phyloP scores from a whole-genome alignment of 1,140 invertebrate species.

The Drosophila oshimai region DNA sequence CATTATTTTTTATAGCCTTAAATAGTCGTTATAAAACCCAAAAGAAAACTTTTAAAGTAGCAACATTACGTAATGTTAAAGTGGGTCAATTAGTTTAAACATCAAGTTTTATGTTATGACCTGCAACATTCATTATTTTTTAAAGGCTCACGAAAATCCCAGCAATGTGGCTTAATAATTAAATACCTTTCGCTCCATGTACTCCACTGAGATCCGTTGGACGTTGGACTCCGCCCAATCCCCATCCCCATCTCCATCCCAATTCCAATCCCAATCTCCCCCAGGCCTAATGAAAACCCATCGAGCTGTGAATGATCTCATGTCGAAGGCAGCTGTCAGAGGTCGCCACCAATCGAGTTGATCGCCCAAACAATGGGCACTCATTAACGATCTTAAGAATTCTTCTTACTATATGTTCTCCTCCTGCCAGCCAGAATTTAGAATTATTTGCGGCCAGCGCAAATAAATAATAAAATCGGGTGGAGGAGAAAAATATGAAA shows the following conservation, averaged over 20 bases:
- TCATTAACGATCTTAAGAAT: conserved; percentile 57
- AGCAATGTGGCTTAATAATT: conserved; percentile 1
- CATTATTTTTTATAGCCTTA: too few relatives aligned
- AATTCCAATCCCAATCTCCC: too few relatives aligned
- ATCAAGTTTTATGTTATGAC: background rate
- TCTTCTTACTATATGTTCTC: conserved; percentile 28
- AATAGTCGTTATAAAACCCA: too few relatives aligned
- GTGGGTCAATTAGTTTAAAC: background rate
- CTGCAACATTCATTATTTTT: conserved; percentile 14
- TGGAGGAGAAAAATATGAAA: conserved; percentile 21
- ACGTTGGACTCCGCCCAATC: background rate
- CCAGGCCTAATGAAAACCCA: conserved; percentile 39
- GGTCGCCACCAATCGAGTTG: conserved; percentile 47
- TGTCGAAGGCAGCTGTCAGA: conserved; percentile 30
- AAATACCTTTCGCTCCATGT: conserved; percentile 7
- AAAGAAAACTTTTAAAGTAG: background rate
- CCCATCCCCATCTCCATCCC: too few relatives aligned
- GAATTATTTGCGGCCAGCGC: conserved; percentile 17
- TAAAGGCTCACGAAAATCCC: conserved; percentile 20
- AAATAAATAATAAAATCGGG: conserved; percentile 42
- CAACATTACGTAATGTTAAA: background rate
- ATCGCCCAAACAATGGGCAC: conserved; percentile 40
- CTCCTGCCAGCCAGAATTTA: conserved; percentile 13
- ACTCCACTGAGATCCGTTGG: background rate
- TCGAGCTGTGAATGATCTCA: conserved; percentile 40